Evolutionary conservation across 2,888 invertebrate species (phyloP).

Genomic region (Teleogryllus oceanicus): DNA sequence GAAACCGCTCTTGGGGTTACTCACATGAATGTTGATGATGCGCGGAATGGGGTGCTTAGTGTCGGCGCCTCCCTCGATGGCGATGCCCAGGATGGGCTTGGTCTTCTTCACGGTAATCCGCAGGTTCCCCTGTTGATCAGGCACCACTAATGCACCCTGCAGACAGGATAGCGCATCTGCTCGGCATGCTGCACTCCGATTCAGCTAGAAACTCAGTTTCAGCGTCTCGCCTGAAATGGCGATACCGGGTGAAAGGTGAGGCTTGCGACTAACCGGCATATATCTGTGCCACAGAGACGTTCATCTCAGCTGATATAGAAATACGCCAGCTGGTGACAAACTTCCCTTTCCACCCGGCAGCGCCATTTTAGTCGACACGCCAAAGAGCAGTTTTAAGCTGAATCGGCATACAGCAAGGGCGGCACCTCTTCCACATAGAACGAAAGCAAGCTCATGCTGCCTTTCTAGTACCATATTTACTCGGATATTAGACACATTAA

Average conservation of each 20-base stretch:
- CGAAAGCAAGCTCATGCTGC: too few species aligned
- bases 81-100: slow-evolving; percentile 91
- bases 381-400: not conserved
- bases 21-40: slow-evolving; percentile 94
- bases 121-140: slow-evolving; percentile 84
- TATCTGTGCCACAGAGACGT: not conserved
- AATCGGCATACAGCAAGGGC: not conserved
- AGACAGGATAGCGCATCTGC: not conserved
- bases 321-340: not conserved
- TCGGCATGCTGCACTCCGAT: not conserved
- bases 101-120: slow-evolving; percentile 88
- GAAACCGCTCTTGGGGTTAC: slow-evolving; percentile 42
- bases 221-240: not conserved
- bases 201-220: not conserved
- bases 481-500: too few species aligned
- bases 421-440: too few species aligned
- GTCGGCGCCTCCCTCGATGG: slow-evolving; percentile 95
- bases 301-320: not conserved
- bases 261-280: not conserved
- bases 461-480: too few species aligned
- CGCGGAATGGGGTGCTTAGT: slow-evolving; percentile 91
- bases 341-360: not conserved
- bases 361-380: not conserved
- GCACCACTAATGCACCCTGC: slow-evolving; percentile 61
- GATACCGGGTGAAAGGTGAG: not conserved